These are phyloP conservation scores for Malurus splendens DNA, from an alignment of 2,797 vertebrate genomes.

Conservation along the genomic window DNA sequence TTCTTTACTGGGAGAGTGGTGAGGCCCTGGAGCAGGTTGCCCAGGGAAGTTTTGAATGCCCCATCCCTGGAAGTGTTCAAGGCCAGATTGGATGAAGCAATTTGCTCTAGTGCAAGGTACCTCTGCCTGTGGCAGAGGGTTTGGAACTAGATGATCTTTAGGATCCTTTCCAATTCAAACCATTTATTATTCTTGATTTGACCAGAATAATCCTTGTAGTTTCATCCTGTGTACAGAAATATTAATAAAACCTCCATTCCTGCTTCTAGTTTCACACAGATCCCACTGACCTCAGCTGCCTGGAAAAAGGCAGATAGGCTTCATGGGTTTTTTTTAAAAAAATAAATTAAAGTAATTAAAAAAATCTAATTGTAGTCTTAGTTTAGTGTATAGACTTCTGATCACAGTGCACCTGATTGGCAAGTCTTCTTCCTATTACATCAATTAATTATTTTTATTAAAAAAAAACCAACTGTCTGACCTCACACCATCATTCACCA, in stretches of 20 bases:
- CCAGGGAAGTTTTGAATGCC: background rate
- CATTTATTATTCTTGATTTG: background rate
- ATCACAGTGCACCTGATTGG: background rate
- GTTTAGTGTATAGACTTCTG: background rate
- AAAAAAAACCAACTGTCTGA: background rate
- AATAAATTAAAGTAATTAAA: too few relatives aligned
- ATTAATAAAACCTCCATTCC: background rate
- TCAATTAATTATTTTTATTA: background rate
- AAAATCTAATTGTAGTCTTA: background rate
- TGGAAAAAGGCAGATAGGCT: background rate
- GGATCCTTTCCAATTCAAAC: background rate
- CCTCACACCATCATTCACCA: background rate
- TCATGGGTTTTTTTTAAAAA: background rate
- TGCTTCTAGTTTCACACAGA: background rate
- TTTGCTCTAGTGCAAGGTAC: background rate
- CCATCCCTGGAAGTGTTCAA: background rate
- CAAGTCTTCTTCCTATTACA: background rate
- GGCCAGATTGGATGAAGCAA: background rate
- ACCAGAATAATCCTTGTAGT: background rate
- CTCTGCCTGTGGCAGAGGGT: background rate
- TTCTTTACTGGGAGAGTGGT: background rate
- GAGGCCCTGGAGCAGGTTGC: background rate
- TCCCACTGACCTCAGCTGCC: background rate
- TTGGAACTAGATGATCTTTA: background rate
- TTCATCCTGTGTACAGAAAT: background rate